phyloP scores from a whole-genome alignment of 2,113 vertebrate genomes.

The Equus quagga region DNA sequence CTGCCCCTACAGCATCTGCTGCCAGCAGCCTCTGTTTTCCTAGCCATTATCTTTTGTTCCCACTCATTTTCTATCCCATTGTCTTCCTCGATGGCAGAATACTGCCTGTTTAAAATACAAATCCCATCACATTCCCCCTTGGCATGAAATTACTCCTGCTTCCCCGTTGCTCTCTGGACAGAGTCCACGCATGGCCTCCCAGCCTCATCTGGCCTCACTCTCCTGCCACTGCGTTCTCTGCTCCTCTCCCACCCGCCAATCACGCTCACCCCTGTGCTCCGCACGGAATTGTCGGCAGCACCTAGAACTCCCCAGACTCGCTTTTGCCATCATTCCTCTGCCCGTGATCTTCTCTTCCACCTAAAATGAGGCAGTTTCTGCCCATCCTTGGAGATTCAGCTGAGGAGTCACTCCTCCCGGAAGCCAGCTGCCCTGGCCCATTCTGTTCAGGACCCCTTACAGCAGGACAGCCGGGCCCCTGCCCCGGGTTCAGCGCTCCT shows the following conservation, averaged over 20 bases:
- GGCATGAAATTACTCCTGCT: neutral
- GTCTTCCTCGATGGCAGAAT: neutral
- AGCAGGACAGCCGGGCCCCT: neutral
- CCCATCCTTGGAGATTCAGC: neutral
- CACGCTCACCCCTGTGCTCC: neutral
- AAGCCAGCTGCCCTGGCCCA: neutral
- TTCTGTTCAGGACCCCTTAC: accelerated
- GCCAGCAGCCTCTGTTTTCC: neutral
- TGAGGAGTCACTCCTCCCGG: neutral
- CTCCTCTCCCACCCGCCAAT: accelerated
- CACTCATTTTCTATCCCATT: neutral
- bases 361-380: neutral
- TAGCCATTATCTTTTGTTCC: neutral
- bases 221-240: accelerated
- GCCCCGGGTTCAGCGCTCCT: neutral
- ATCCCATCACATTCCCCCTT: neutral
- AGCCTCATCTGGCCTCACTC: neutral
- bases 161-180: neutral
- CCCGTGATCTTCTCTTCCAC: neutral
- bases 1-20: neutral
- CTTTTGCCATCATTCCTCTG: neutral
- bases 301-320: neutral
- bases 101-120: neutral
- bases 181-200: neutral
- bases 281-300: accelerated